Conservation (phyloP, 2,113 vertebrate genomes). For the Alexandromys fortis region DNA sequence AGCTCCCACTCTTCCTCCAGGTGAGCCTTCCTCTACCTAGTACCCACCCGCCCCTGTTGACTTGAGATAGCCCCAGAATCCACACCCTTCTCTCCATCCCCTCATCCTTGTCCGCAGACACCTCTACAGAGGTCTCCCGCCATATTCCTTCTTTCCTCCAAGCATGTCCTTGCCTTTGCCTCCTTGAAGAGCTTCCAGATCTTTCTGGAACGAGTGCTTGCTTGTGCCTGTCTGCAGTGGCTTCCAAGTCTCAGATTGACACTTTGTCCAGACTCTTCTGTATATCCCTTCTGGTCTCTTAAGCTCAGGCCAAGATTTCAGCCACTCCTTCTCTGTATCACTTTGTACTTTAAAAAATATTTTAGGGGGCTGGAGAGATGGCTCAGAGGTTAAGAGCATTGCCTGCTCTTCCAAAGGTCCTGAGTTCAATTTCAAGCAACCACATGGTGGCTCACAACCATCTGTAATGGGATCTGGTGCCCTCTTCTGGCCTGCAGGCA, state of each 20-base stretch:
- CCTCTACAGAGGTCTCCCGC: neutral
- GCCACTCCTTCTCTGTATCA: neutral
- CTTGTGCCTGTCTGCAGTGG: fast-evolving
- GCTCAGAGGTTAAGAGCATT: no score
- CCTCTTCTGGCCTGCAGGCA: no score
- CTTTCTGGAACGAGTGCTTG: neutral
- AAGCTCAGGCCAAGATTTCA: neutral
- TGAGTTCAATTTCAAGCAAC: no score
- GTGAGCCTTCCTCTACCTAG: no score
- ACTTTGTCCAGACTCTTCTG: fast-evolving
- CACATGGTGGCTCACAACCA: no score
- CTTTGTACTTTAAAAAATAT: neutral
- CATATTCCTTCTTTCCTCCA: neutral
- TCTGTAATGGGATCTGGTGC: no score
- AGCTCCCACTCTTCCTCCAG: no score
- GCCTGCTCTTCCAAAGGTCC: no score
- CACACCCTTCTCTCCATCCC: neutral
- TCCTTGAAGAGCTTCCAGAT: neutral
- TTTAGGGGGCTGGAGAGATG: no score
- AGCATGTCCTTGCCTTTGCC: neutral
- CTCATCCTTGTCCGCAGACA: neutral
- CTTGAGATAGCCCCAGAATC: neutral
- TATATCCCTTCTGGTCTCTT: neutral
- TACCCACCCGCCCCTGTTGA: no score
- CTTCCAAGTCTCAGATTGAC: neutral